phyloP scores from a whole-genome alignment of 2,113 vertebrate genomes.

The Equus quagga region DNA sequence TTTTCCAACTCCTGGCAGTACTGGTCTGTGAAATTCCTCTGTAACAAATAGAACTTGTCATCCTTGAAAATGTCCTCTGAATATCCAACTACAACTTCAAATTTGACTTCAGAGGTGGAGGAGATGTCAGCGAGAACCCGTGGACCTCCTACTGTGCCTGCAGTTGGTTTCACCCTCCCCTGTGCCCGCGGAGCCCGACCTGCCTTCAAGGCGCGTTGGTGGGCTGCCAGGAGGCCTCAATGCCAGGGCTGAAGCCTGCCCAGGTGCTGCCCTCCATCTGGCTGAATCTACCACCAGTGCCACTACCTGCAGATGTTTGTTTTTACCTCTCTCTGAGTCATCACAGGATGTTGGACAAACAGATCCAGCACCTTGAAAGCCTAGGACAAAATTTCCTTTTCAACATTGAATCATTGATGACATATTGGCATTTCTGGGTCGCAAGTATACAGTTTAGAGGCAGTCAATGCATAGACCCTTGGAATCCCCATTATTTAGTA shows the following conservation, averaged over 20 bases:
- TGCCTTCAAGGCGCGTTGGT: fast-evolving
- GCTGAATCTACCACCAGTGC: fast-evolving
- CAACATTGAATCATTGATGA: not conserved
- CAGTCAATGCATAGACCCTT: not conserved
- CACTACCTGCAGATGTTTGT: not conserved
- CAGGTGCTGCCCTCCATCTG: fast-evolving
- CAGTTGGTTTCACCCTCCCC: fast-evolving
- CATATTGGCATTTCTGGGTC: not conserved
- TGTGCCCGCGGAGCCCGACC: not conserved
- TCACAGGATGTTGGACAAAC: not conserved
- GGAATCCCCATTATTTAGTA: not conserved
- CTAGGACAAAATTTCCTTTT: not conserved
- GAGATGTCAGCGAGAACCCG: fast-evolving
- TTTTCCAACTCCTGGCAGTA: not conserved
- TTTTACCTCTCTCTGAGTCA: not conserved
- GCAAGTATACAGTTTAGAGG: not conserved
- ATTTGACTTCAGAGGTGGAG: not conserved
- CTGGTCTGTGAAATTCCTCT: not conserved
- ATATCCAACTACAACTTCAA: not conserved
- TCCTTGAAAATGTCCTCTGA: not conserved
- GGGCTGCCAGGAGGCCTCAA: too few relatives aligned
- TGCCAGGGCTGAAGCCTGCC: fast-evolving
- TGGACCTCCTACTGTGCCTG: not conserved
- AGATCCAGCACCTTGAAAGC: not conserved
- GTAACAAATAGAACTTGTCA: not conserved